phyloP scores from a whole-genome alignment of 1,140 invertebrate genomes.

The Stegodyphus mimosarum region DNA sequence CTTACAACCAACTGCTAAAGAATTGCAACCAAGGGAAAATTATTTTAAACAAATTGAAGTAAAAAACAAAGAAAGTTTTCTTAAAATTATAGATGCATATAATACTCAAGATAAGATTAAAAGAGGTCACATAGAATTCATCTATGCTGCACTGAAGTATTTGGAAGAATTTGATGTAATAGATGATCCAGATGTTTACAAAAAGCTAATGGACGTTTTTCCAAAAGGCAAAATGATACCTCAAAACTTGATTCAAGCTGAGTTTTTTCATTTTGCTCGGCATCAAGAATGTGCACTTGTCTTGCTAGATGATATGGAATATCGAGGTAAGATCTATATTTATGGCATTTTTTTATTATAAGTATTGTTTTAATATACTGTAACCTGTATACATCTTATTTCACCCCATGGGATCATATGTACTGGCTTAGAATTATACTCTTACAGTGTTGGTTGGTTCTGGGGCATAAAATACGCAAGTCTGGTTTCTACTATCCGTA shows the following conservation, averaged over 20 bases:
- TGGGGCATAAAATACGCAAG: no score
- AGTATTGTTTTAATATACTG: not conserved
- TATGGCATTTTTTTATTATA: not conserved
- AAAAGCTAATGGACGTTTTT: constrained; percentile 87
- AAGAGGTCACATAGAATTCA: constrained; percentile 91
- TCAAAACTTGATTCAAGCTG: constrained; percentile 81
- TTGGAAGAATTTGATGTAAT: constrained; percentile 92
- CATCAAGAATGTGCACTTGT: constrained; percentile 90
- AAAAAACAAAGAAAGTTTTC: constrained; percentile 80
- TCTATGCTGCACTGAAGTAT: constrained; percentile 85
- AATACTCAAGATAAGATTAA: constrained; percentile 73
- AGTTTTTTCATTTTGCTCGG: constrained; percentile 92
- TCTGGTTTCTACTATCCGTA: no score
- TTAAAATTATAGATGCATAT: constrained; percentile 81
- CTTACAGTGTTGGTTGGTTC: no score
- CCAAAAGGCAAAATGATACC: constrained; percentile 92
- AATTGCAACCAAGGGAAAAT: not conserved
- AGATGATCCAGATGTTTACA: constrained; percentile 92
- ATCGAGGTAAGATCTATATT: constrained; percentile 72
- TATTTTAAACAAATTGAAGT: constrained; percentile 72
- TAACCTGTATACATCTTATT: not conserved
- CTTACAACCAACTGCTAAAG: not conserved
- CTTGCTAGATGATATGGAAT: constrained; percentile 90
- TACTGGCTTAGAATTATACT: no score
- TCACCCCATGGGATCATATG: no score